Percentiles rank a stretch among this genome's conserved stretches.
phyloP scores from a whole-genome alignment of 2,113 vertebrate genomes.

The Rhombomys opimus region DNA sequence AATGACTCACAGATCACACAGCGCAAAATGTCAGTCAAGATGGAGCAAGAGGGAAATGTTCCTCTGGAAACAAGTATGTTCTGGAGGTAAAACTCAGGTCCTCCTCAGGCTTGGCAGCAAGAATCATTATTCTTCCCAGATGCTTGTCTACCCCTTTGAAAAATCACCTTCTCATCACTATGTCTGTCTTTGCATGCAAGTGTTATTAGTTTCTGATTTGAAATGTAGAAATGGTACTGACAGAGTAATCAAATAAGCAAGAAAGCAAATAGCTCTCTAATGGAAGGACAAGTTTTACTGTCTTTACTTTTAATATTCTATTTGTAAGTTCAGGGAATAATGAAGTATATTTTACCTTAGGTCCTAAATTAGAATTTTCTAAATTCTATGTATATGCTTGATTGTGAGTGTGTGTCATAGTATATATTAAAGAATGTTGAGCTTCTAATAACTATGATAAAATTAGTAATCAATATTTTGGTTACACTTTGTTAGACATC shows the following conservation, averaged over 20 bases:
- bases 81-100: not conserved
- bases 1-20: too few relatives aligned
- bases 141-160: not conserved
- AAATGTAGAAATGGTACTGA: conserved; percentile 8
- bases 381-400: not conserved
- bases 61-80: too few relatives aligned
- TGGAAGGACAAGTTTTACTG: not conserved
- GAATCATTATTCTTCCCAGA: not conserved
- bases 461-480: not conserved
- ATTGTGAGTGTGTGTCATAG: not conserved
- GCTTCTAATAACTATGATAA: not conserved
- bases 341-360: not conserved
- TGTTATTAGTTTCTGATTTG: not conserved
- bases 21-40: too few relatives aligned
- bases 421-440: not conserved
- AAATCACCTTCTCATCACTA: conserved; percentile 2
- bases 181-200: not conserved
- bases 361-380: not conserved
- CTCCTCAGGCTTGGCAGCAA: not conserved
- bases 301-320: not conserved
- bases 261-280: not conserved
- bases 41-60: not conserved
- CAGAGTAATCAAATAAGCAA: not conserved
- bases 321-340: not conserved
- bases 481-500: not conserved